Evolutionary conservation across 2,888 invertebrate species (phyloP), one percentile per base, ranked within the genome.

Genomic region (Maniola hyperantus): DNA sequence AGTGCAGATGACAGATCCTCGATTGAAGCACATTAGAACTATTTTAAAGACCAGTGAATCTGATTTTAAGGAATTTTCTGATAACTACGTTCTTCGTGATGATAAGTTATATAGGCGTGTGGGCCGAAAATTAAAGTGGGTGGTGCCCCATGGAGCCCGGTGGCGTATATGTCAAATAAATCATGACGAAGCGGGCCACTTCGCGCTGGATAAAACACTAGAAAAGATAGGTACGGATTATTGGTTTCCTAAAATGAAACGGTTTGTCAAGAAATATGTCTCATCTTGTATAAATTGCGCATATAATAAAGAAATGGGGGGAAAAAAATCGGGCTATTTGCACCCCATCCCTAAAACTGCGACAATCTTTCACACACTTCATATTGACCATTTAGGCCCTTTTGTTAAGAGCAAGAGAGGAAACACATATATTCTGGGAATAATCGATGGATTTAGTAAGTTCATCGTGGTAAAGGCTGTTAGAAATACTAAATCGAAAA

Each of bases 241-340:
- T 13, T 13, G 44, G 44, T 44, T 44, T 44, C 44, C 44, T 6
- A 71, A 69, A 48, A 33, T 70, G 20, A 53, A 62, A 6, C 33
- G 64, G 13, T 72, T 70, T 55, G 67, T 71, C 13, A 67, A 68
- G 26, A 71, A 71, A 51, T 71, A 70, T 51, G 68, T 71, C 0
- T 15, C 26, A 0, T 55, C 69, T 39, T 72, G 70, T 42, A 18
- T 72, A 20, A 55, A 71, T 7, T 72, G 70, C 39, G 66, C 70
- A n/a, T 72, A 69, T 58, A 67, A 67, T 48, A 72, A 72, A 53
- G 65, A 65, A 20, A 15, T 60, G 7, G 11, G 63, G 0, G 58
- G 58, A 4, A 67, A 67, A 20, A 67, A 66, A 44, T 10, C 63
- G 11, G 73, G 73, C 0, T 61, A 51, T 10, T 48, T 74, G 6